A percentile compares a stretch with the other conserved stretches of the same genome.
Evolutionary conservation across 2,888 invertebrate species (phyloP).

Genomic region (Drosophila emarginata): DNA sequence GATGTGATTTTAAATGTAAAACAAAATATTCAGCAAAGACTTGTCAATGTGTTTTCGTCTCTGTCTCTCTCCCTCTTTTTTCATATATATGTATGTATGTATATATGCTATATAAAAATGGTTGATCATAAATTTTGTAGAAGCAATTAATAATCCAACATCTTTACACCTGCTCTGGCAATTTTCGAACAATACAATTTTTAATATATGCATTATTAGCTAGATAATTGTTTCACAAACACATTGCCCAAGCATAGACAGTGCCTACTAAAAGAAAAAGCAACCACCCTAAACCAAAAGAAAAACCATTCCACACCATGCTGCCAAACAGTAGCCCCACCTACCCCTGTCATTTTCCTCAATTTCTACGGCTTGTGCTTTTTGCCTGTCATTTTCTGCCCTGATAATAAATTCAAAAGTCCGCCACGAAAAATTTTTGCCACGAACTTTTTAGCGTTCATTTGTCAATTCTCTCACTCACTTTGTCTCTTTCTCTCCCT

Average conservation of each 20-base stretch:
- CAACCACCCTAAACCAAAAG: neutral
- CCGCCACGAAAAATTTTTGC: conserved; percentile 16
- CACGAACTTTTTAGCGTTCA: conserved; percentile 49
- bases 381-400: conserved; percentile 24
- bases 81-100: neutral
- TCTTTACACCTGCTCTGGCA: neutral
- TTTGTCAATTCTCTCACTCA: conserved; percentile 53
- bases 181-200: conserved; percentile 54
- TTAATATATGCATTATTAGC: conserved; percentile 70
- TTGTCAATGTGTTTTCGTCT: too few species aligned
- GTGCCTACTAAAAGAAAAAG: neutral
- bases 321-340: too few species aligned
- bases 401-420: conserved; percentile 65
- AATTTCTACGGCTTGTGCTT: neutral
- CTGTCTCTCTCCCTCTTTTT: neutral
- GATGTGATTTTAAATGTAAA: too few species aligned
- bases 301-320: too few species aligned
- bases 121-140: conserved; percentile 9
- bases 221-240: conserved; percentile 60
- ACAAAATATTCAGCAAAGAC: too few species aligned
- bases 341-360: neutral
- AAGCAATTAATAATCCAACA: conserved; percentile 11
- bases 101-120: neutral
- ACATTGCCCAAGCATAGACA: conserved; percentile 43
- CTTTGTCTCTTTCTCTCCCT: conserved; percentile 17